Conservation (phyloP, 2,113 vertebrate genomes). For the Megalops atlanticus region DNA sequence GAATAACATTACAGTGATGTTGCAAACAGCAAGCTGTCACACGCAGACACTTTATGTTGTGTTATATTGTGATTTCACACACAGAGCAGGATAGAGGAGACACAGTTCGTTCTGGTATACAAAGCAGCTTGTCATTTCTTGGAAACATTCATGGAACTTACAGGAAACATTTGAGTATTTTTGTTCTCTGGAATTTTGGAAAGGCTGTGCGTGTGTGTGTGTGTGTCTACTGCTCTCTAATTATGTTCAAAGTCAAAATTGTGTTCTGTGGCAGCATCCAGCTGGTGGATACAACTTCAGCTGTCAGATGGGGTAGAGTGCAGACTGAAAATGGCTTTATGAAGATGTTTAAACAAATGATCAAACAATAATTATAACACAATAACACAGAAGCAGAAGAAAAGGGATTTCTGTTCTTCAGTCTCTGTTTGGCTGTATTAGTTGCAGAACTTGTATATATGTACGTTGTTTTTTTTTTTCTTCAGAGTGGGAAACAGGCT, state of each 20-base stretch:
- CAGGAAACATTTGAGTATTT: not conserved
- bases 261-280: not conserved
- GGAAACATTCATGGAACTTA: conserved; percentile 7
- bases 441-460: too few relatives aligned
- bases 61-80: not conserved
- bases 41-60: not conserved
- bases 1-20: not conserved
- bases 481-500: too few relatives aligned
- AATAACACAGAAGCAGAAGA: not conserved
- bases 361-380: not conserved
- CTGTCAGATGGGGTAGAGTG: too few relatives aligned
- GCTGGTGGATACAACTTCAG: not conserved
- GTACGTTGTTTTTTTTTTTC: too few relatives aligned
- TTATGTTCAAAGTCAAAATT: conserved; percentile 15
- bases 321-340: not conserved
- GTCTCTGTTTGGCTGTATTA: too few relatives aligned
- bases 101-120: not conserved
- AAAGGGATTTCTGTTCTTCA: not conserved
- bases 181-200: not conserved
- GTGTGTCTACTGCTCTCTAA: not conserved
- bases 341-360: not conserved
- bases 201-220: not conserved
- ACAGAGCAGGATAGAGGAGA: not conserved
- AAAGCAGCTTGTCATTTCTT: conserved; percentile 4
- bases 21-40: not conserved